Evolutionary conservation across 1,140 invertebrate genomes (phyloP).

Genomic region (Musca domestica): DNA sequence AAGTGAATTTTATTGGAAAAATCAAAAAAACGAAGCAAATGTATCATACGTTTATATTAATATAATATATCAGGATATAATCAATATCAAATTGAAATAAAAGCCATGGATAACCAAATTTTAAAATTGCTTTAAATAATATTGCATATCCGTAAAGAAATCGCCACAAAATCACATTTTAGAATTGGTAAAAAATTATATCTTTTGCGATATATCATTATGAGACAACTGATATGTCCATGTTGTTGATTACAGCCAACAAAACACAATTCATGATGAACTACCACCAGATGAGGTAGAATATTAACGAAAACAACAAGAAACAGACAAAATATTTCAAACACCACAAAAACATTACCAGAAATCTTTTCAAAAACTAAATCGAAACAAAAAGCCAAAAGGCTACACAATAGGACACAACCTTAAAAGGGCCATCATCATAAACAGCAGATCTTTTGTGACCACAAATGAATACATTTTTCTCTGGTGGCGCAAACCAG

Average conservation of each 20-base stretch:
- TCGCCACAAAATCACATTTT: too few species aligned
- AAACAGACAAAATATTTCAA: slow-evolving; percentile 1
- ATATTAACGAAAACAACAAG: background rate
- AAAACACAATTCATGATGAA: background rate
- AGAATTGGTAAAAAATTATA: background rate
- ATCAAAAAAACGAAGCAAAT: too few species aligned
- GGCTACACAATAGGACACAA: background rate
- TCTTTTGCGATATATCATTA: slow-evolving; percentile 14
- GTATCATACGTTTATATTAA: too few species aligned
- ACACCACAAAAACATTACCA: background rate
- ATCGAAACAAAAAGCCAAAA: background rate
- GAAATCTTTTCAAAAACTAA: background rate
- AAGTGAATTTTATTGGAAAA: too few species aligned
- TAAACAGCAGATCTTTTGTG: slow-evolving; percentile 1
- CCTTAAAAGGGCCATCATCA: background rate
- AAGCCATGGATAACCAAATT: too few species aligned
- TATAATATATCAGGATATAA: too few species aligned
- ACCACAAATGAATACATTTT: slow-evolving; percentile 1
- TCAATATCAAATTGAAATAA: too few species aligned
- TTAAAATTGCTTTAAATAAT: too few species aligned
- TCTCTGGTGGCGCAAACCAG: slow-evolving; percentile 16
- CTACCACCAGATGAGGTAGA: background rate
- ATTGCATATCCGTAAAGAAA: too few species aligned
- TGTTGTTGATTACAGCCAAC: background rate
- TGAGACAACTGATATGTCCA: slow-evolving; percentile 14